Evolutionary conservation across 1,140 invertebrate species (phyloP), one percentile per base, ranked within the genome.

Genomic region (Brachionus rubens): DNA sequence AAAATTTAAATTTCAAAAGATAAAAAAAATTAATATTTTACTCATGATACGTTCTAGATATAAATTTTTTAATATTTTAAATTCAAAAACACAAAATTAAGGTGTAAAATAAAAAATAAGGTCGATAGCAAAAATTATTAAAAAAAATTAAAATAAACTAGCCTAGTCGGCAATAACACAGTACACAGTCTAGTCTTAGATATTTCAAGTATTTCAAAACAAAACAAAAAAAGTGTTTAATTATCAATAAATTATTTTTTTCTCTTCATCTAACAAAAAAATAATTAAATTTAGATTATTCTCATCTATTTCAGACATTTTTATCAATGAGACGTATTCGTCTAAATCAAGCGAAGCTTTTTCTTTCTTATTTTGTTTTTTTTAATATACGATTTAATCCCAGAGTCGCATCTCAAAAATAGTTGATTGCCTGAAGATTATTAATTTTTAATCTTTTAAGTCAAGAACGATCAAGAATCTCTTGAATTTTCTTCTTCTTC

Each of bases 81-180:
- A n/a, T n/a, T n/a, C n/a, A n/a, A n/a, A n/a, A n/a, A n/a, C n/a
- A n/a, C n/a, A 28, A 54, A 28, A 54, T 28, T 54, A 54, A 54
- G 52, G 52, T 54, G 52, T n/a, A n/a, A n/a, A n/a, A n/a, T 54
- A 28, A 54, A 5, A 54, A 54, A 54, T 54, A 54, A 54, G 52
- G 52, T 54, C 52, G 52, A 54, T n/a, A n/a, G n/a, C n/a, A n/a
- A n/a, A n/a, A n/a, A n/a, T n/a, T n/a, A n/a, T n/a, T n/a, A n/a
- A n/a, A n/a, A n/a, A n/a, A n/a, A n/a, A n/a, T n/a, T n/a, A n/a
- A n/a, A n/a, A n/a, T 30, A 54, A 54, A 54, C 52, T 24, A 54
- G 52, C 52, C 52, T 54, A 28, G 52, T 54, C n/a, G n/a, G n/a
- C 52, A 54, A 28, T 28, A 54, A 54, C 52, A 24, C 52, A 54